Evolutionary conservation across 2,113 vertebrate genomes (phyloP).

Genomic region (Ptilorrhoa leucosticta): DNA sequence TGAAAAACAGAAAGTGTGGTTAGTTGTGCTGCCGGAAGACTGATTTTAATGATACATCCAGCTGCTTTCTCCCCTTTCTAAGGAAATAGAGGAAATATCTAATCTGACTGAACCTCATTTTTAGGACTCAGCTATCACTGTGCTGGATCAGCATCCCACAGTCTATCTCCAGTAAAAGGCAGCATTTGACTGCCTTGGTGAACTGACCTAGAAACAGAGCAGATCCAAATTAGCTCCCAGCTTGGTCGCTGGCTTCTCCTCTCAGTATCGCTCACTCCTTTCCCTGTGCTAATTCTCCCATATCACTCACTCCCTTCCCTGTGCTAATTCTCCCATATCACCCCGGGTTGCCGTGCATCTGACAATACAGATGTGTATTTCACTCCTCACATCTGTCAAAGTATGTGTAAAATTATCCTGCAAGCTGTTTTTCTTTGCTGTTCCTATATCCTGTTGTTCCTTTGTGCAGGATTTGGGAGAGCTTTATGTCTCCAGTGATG

Average conservation of each 20-base stretch:
- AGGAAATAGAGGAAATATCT: not conserved
- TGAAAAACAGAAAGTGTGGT: not conserved
- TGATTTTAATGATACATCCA: not conserved
- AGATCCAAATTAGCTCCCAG: not conserved
- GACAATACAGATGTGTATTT: not conserved
- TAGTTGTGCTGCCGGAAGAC: not conserved
- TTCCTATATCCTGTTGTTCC: not conserved
- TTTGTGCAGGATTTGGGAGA: not conserved
- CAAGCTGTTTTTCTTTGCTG: not conserved
- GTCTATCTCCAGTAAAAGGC: not conserved
- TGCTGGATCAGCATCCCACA: not conserved
- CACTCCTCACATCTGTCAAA: not conserved
- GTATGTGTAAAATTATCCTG: not conserved
- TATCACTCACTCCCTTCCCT: not conserved
- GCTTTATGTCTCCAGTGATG: not conserved
- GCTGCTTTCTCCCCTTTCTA: not conserved
- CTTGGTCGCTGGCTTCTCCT: not conserved
- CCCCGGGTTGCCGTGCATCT: rapidly evolving
- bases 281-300: not conserved
- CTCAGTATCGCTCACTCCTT: rapidly evolving
- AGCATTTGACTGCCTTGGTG: not conserved
- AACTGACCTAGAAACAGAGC: not conserved
- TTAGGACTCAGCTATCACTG: not conserved
- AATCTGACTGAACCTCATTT: not conserved
- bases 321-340: not conserved